These are phyloP conservation scores for Acanthis flammea DNA, from an alignment of 2,797 vertebrate species.

Conservation along the genomic window DNA sequence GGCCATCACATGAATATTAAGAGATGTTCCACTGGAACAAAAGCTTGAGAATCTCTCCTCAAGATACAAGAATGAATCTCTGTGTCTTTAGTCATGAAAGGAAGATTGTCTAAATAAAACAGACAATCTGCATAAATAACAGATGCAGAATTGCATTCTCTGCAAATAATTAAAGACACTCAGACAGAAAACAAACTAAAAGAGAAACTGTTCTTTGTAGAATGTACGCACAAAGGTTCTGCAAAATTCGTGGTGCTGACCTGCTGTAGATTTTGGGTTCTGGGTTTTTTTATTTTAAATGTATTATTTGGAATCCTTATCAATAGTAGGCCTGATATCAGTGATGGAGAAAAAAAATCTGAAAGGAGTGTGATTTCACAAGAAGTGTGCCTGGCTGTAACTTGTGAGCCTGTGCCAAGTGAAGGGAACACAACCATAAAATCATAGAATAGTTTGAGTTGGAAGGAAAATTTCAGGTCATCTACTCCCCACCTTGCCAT, in stretches of 20 bases:
- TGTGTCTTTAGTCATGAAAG: not conserved
- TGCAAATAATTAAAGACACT: not conserved
- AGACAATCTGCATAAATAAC: not conserved
- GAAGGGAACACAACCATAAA: not conserved
- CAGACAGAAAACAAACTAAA: not conserved
- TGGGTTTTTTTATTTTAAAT: not conserved
- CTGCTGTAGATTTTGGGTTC: not conserved
- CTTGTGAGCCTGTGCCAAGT: not conserved
- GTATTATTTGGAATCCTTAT: not conserved
- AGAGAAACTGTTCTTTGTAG: not conserved
- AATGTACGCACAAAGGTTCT: accelerated
- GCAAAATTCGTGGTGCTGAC: not conserved
- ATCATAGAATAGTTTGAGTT: not conserved
- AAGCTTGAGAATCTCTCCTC: not conserved
- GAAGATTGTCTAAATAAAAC: not conserved
- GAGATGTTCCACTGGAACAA: not conserved
- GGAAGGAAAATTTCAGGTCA: not conserved
- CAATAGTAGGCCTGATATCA: not conserved
- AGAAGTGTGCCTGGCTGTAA: not conserved
- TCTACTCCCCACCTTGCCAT: not conserved
- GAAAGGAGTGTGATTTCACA: not conserved
- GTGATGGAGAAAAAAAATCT: not conserved
- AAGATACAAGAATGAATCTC: not conserved
- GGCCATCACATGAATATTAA: not conserved
- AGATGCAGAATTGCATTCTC: not conserved